A percentile compares a stretch with the other conserved stretches of the same genome.
Evolutionary conservation across 2,888 invertebrate species (phyloP).

Genomic region (Aporophyla lueneburgensis): DNA sequence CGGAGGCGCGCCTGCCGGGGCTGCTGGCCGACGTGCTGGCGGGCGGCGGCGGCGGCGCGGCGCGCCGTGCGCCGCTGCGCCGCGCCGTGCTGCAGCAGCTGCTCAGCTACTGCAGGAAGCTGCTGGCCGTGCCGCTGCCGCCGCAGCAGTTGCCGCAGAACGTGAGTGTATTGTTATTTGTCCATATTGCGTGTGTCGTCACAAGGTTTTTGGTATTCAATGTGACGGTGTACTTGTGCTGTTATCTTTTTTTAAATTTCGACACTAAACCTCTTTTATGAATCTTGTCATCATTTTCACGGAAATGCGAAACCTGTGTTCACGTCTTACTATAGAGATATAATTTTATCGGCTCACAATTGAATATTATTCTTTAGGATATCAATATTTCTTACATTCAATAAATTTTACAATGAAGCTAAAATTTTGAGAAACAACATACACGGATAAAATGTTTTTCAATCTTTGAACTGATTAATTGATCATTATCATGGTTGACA

Average conservation of each 20-base stretch:
- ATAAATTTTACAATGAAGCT: background rate
- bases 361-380: background rate
- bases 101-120: constrained; percentile 92
- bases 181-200: background rate
- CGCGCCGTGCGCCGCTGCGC: constrained; percentile 92
- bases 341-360: background rate
- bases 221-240: too few relatives aligned
- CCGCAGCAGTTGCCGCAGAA: constrained; percentile 51
- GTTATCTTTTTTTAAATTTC: background rate
- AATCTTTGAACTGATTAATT: background rate
- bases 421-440: background rate
- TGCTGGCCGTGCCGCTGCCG: constrained; percentile 88
- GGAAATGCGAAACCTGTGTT: background rate
- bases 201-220: background rate
- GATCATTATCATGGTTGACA: too few relatives aligned
- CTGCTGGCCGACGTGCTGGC: constrained; percentile 93
- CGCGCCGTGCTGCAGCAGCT: constrained; percentile 92
- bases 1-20: constrained; percentile 91
- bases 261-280: background rate
- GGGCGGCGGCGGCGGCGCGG: constrained; percentile 91
- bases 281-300: background rate
- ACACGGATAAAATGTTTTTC: background rate
- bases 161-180: constrained; percentile 1
- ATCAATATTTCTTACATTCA: too few relatives aligned
- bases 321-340: background rate